Base-by-base conservation (phyloP, 1,140 invertebrate species). In the Cydia strobilella region DNA sequence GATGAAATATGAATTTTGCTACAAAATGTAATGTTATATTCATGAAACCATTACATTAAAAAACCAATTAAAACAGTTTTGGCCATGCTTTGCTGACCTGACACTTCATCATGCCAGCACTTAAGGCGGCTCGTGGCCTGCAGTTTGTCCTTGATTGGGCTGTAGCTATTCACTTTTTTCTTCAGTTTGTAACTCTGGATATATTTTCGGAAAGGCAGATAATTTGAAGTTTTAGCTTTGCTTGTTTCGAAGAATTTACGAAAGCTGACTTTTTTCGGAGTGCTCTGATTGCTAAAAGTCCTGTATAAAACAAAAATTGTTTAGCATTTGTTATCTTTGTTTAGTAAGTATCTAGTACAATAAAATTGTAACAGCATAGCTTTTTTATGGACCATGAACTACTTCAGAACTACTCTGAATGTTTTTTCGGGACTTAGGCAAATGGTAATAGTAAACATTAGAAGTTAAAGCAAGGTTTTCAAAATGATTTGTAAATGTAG, bases 191-290 rank as follows among this genome's bases (percentile, higher is more conserved):
- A 90, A 75, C 87, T 91, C 54, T 91, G 83, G 63, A 92, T 88
- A 69, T 90, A 90, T 72, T 90, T 90, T 65, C 81, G 76, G 72
- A 91, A 90, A 76, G 88, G 90, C 69, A 90, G 76, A 74, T 90
- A 90, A 9, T 88, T 86, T 20, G 90, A 81, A 35, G 90, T 91
- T 75, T 91, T 92, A 12, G 84, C 88, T 80, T 91, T 91, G 12
- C 90, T 87, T 81, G 82, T 90, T 78, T 93, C 90, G 77, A 93
- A 86, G 23, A 90, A 85, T 77, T 91, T 91, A 3, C 89, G 84
- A 71, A 93, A 91, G 77, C 90, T 93, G 1, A 91, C 90, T 75
- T 87, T 90, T 77, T 91, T 91, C 13, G 91, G 91, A 42, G 89
- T 93, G 76, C 91, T 93, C 79, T 91, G 89, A 73, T 85, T 85